These are phyloP conservation scores for Anguilla obscura DNA, from an alignment of 2,797 vertebrate genomes.

Conservation along the genomic window DNA sequence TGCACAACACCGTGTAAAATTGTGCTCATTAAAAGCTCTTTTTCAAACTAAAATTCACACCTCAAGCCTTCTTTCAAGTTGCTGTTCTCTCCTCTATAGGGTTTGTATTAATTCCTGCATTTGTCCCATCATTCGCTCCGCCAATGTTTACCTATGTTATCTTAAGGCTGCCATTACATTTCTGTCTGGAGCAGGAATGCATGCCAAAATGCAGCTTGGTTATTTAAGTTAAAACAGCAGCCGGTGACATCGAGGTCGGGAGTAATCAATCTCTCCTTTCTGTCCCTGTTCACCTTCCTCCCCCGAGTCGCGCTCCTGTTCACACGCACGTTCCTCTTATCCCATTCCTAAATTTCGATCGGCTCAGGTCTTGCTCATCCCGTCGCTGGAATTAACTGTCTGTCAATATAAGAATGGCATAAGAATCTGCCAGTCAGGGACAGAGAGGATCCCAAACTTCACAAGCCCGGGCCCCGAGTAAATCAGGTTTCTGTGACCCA, in stretches of 20 bases:
- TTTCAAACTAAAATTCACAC: not conserved
- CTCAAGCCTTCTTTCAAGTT: not conserved
- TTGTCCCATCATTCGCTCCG: not conserved
- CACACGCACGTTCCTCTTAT: not conserved
- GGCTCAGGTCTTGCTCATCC: not conserved
- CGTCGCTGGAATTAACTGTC: not conserved
- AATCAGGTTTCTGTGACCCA: not conserved
- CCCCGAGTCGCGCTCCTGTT: not conserved
- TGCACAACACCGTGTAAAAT: not conserved
- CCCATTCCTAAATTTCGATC: not conserved
- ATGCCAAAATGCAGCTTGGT: not conserved
- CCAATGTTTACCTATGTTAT: not conserved
- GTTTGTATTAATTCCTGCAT: not conserved
- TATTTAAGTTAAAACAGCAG: not conserved
- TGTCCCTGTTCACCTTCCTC: not conserved
- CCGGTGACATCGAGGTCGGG: not conserved
- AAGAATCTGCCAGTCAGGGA: not conserved
- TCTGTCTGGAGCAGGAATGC: not conserved
- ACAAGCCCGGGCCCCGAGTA: not conserved
- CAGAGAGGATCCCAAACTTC: not conserved
- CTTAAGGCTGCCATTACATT: not conserved
- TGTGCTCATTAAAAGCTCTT: not conserved
- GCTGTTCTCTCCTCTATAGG: not conserved
- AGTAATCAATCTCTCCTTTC: constrained; percentile 16
- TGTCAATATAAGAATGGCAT: not conserved